Percentiles rank a stretch among this genome's conserved stretches.
Evolutionary conservation across 2,797 vertebrate species (phyloP).

Genomic region (Phoebastria nigripes): DNA sequence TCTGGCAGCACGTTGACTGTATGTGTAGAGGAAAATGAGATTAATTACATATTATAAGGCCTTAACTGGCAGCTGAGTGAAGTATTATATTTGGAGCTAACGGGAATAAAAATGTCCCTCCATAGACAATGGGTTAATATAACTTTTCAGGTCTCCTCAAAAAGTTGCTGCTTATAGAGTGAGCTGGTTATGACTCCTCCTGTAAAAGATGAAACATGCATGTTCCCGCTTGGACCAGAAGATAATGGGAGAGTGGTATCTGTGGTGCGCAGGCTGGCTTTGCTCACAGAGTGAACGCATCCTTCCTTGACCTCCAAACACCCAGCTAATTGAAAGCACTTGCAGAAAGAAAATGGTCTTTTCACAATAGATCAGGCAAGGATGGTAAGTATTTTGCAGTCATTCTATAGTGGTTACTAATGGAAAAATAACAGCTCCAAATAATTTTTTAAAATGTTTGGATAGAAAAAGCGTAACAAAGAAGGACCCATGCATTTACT

Average conservation of each 20-base stretch:
- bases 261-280: background rate
- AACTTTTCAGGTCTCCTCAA: background rate
- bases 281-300: fast-evolving
- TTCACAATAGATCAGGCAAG: background rate
- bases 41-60: background rate
- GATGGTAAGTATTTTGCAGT: background rate
- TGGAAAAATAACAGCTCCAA: background rate
- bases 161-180: background rate
- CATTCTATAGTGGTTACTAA: background rate
- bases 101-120: background rate
- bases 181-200: background rate
- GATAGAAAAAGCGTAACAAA: background rate
- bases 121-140: background rate
- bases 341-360: background rate
- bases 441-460: background rate
- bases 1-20: background rate
- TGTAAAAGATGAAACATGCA: background rate
- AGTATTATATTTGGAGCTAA: background rate
- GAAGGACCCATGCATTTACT: background rate
- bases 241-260: background rate
- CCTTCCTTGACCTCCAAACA: background rate
- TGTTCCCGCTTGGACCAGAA: background rate
- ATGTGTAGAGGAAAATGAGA: background rate
- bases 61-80: background rate
- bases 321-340: background rate